Evolutionary conservation across 2,797 vertebrate genomes (phyloP).

Genomic region (Lerista edwardsae): DNA sequence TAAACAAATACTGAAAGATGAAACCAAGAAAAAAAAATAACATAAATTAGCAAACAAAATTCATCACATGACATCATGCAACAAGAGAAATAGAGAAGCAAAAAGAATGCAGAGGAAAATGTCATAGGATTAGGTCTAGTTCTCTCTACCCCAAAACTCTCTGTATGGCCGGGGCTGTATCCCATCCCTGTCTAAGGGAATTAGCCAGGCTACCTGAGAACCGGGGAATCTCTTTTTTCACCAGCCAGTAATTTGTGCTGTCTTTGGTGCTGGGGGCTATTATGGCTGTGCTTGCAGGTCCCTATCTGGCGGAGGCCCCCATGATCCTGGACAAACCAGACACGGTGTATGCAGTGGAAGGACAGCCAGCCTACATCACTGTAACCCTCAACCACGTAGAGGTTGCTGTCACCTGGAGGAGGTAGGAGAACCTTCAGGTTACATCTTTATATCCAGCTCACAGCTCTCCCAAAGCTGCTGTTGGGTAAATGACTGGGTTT

Average conservation of each 20-base stretch:
- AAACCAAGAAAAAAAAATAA: too few relatives aligned
- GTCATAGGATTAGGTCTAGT: too few relatives aligned
- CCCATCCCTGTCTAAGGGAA: background rate
- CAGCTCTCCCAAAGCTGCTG: too few relatives aligned
- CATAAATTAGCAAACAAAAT: too few relatives aligned
- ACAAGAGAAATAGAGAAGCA: too few relatives aligned
- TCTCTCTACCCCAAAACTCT: background rate
- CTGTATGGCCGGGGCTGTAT: too few relatives aligned
- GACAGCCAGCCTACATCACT: slow-evolving; percentile 85
- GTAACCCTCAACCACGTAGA: slow-evolving; percentile 94
- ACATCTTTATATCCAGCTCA: background rate
- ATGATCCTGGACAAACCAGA: slow-evolving; percentile 92
- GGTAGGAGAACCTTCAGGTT: slow-evolving; percentile 72
- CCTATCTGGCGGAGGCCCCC: slow-evolving; percentile 88
- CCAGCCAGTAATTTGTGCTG: background rate
- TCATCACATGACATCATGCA: too few relatives aligned
- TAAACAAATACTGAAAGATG: too few relatives aligned
- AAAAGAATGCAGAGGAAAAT: too few relatives aligned
- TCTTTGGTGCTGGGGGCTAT: background rate
- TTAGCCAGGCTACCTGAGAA: background rate
- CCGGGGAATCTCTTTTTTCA: background rate
- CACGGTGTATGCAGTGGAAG: slow-evolving; percentile 90
- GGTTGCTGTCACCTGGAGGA: slow-evolving; percentile 88
- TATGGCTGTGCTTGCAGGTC: slow-evolving; percentile 76
- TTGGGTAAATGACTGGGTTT: background rate